A percentile compares a stretch with the other conserved stretches of the same genome.
Evolutionary conservation across 1,140 invertebrate genomes (phyloP).

Genomic region (Drosophila nannoptera): DNA sequence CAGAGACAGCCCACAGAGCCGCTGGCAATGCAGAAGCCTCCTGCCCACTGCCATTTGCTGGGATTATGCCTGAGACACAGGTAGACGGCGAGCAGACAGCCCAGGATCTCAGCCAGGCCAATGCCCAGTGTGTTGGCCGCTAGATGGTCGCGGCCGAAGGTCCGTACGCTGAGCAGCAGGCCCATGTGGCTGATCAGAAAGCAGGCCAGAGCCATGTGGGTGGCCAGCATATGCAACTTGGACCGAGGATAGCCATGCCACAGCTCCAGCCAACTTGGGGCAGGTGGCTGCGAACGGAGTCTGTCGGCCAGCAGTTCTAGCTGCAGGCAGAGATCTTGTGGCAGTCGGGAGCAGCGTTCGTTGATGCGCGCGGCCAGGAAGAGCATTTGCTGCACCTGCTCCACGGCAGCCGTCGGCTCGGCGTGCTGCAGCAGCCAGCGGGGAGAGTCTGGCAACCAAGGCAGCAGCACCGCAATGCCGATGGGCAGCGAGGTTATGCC

Average conservation of each 20-base stretch:
- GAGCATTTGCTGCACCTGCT: constrained; percentile 55
- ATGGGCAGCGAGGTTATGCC: constrained; percentile 74
- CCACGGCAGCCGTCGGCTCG: constrained; percentile 37
- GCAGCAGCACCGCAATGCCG: constrained; percentile 70
- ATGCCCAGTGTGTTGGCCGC: constrained; percentile 73
- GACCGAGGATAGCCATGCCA: constrained; percentile 60
- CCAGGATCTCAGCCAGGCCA: constrained; percentile 71
- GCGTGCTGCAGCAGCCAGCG: constrained; percentile 75
- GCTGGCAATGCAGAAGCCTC: constrained; percentile 49
- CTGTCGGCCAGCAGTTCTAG: constrained; percentile 52
- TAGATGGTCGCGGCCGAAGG: constrained; percentile 77
- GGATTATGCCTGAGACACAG: constrained; percentile 31
- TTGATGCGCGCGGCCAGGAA: constrained; percentile 67
- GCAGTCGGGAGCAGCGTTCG: constrained; percentile 56
- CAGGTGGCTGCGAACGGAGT: constrained; percentile 36
- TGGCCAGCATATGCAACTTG: constrained; percentile 61
- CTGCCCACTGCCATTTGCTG: constrained; percentile 63
- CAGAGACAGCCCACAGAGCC: constrained; percentile 57
- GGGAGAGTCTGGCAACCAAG: constrained; percentile 79
- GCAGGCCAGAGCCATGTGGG: constrained; percentile 70
- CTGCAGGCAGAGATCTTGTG: constrained; percentile 62
- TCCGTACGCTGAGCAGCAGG: constrained; percentile 77
- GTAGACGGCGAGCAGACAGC: constrained; percentile 67
- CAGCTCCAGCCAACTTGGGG: constrained; percentile 65
- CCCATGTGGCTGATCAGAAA: constrained; percentile 78